phyloP scores from a whole-genome alignment of 1,140 invertebrate species.

The Zaprionus lachaisei region DNA sequence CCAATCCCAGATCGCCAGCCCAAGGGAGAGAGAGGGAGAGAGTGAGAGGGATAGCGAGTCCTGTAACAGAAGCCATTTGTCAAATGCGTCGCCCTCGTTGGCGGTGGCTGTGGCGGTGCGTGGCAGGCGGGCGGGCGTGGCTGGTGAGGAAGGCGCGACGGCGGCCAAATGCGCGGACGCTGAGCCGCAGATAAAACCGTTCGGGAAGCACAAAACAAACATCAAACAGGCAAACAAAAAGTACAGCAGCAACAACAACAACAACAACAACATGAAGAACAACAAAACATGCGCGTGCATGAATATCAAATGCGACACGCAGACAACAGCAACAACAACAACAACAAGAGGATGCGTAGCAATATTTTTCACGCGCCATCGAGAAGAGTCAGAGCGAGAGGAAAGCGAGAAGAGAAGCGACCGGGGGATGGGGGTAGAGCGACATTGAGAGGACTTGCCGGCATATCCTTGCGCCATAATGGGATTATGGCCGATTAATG shows the following conservation, averaged over 20 bases:
- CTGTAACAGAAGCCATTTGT: constrained; percentile 77
- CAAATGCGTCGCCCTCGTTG: constrained; percentile 66
- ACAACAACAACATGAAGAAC: constrained; percentile 33
- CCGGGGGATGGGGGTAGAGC: constrained; percentile 8
- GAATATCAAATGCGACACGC: constrained; percentile 79
- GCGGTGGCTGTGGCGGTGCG: constrained; percentile 17
- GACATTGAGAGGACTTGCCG: constrained; percentile 22
- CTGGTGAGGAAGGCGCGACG: constrained; percentile 12
- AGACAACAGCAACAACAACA: constrained; percentile 40
- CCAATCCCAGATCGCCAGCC: constrained; percentile 44
- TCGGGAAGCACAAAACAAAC: constrained; percentile 81
- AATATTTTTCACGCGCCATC: constrained; percentile 74
- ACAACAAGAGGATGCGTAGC: constrained; percentile 76
- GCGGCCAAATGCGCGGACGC: constrained; percentile 70
- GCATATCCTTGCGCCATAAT: constrained; percentile 83
- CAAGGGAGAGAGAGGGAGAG: neutral
- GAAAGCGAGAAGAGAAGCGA: constrained; percentile 1
- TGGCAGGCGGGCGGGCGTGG: neutral
- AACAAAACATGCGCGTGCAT: constrained; percentile 73
- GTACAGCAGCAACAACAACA: constrained; percentile 50
- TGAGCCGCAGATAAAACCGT: constrained; percentile 80
- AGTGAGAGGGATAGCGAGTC: constrained; percentile 11
- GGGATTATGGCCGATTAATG: constrained; percentile 84
- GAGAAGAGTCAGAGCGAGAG: neutral
- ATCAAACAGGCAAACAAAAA: constrained; percentile 81